A percentile compares a stretch with the other conserved stretches of the same genome.
phyloP scores from a whole-genome alignment of 1,140 invertebrate genomes.

The Polypedilum vanderplanki region DNA sequence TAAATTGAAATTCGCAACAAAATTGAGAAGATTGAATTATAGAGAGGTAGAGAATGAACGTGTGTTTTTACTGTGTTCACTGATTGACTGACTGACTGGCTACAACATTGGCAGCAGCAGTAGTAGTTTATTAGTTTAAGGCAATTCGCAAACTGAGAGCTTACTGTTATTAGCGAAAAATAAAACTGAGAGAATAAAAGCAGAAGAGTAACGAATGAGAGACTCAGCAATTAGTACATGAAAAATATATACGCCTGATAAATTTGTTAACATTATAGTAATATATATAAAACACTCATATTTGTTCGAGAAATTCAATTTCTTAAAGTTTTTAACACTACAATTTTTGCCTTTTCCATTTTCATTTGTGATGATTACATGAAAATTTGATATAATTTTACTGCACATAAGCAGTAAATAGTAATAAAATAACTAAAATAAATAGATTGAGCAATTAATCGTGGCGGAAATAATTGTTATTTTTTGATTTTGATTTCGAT shows the following conservation, averaged over 20 bases:
- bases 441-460: conserved; percentile 28
- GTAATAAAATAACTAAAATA: background rate
- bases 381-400: background rate
- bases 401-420: background rate
- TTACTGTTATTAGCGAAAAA: conserved; percentile 6
- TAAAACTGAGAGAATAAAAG: background rate
- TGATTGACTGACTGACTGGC: background rate
- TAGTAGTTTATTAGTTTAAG: background rate
- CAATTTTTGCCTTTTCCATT: background rate
- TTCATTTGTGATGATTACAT: background rate
- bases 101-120: background rate
- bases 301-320: background rate
- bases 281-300: background rate
- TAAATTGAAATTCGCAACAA: background rate
- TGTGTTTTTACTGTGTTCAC: background rate
- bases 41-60: background rate
- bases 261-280: background rate
- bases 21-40: background rate
- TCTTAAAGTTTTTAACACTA: background rate
- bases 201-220: background rate
- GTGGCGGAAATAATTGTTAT: conserved; percentile 24
- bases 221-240: background rate
- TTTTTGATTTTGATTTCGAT: conserved; percentile 10
- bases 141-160: background rate
- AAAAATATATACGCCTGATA: conserved; percentile 19